Evolutionary conservation across 2,113 vertebrate genomes (phyloP).

Genomic region (Tragelaphus strepsiceros): DNA sequence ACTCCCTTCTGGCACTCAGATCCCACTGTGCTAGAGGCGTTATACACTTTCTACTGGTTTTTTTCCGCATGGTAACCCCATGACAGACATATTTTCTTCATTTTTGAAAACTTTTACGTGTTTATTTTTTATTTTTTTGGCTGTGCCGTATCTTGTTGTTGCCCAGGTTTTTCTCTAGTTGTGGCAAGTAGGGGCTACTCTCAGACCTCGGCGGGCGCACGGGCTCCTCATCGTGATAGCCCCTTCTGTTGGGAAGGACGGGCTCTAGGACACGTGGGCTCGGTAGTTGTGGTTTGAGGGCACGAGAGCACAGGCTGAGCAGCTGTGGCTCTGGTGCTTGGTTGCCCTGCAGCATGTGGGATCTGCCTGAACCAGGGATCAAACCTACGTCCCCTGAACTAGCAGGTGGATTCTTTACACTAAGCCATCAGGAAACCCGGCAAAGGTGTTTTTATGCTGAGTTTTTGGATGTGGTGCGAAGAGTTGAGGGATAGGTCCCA

Average conservation of each 20-base stretch:
- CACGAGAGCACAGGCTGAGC: rapidly evolving
- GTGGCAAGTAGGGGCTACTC: not conserved
- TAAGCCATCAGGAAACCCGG: not conserved
- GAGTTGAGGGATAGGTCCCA: not conserved
- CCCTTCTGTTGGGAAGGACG: not conserved
- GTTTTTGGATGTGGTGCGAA: not conserved
- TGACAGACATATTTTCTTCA: not conserved
- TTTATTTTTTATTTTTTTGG: not conserved
- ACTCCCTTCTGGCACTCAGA: not conserved
- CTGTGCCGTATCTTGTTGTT: rapidly evolving
- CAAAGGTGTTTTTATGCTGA: not conserved
- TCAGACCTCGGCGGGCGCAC: rapidly evolving
- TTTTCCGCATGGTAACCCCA: not conserved
- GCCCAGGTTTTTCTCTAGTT: not conserved
- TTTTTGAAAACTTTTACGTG: not conserved
- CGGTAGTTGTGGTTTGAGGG: not conserved
- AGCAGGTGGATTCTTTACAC: not conserved
- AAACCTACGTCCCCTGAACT: not conserved
- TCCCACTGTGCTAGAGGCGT: not conserved
- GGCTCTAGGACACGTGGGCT: not conserved
- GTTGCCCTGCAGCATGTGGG: not conserved
- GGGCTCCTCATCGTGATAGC: rapidly evolving
- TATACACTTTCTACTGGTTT: not conserved
- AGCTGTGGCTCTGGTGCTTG: not conserved
- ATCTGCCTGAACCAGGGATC: not conserved